Evolutionary conservation across 2,888 invertebrate genomes (phyloP), one percentile per base, ranked within the genome.

Genomic region (Drosophila nr. medialis): DNA sequence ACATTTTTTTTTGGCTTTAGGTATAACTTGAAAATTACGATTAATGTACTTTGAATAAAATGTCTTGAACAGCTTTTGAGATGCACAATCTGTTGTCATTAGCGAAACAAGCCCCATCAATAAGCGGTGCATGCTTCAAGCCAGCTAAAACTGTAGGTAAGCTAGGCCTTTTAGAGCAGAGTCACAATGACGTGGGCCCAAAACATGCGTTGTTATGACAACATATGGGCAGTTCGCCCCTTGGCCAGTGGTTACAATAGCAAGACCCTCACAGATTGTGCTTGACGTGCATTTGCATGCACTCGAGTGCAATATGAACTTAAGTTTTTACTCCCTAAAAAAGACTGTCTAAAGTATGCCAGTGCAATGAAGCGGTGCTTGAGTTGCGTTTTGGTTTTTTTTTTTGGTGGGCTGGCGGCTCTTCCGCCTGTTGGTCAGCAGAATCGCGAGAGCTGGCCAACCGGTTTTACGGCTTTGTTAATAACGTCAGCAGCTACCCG

Each of bases 361-460:
- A 78, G 74, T 73, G 72, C 86, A 83, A 76, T 86, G 72, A 81
- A 79, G 84, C 77, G 63, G 36, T 38, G 40, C 63, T 55, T 55
- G 45, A 54, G 36, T 36, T 54, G 54, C 34, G 18, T 36, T 54
- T 54, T 27, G 34, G 50, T 56, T 51, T 40, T 49, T 50, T 36
- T 56, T 27, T 55, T 55, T 48, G 15, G 34, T 49, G 27, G 29
- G 7, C 42, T 45, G 42, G 4, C 40, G 32, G 51, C 65, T 71
- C 68, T 66, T 75, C 58, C 55, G 72, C 59, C 64, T 72, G 68
- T 63, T 71, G 74, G 81, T 73, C 83, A 86, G 59, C 54, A 54
- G 71, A 56, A 72, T 86, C 38, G 64, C 58, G 50, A 51, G 40
- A 48, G 49, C 18, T 32, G 58, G 61, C 54, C 59, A 84, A 85